phyloP scores from a whole-genome alignment of 2,113 vertebrate genomes.

The Nyctereutes procyonoides region DNA sequence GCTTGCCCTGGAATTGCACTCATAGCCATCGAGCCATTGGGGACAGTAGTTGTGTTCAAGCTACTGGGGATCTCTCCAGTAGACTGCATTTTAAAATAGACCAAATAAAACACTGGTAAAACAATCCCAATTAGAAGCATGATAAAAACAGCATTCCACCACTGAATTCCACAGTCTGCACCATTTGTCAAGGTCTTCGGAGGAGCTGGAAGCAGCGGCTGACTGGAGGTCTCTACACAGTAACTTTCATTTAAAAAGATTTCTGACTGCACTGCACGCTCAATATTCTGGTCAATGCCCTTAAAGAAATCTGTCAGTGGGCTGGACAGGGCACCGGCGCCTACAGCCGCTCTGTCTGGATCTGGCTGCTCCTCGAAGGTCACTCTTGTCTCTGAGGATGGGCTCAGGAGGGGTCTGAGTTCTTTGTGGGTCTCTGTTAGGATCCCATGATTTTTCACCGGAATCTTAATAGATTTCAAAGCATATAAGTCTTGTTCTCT shows the following conservation, averaged over 20 bases:
- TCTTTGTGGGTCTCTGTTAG: constrained; percentile 87
- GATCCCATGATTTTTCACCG: constrained; percentile 91
- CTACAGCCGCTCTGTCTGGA: neutral
- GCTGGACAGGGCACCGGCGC: neutral
- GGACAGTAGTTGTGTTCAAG: constrained; percentile 70
- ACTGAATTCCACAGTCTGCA: constrained; percentile 94
- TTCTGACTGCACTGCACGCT: constrained; percentile 87
- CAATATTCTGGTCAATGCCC: constrained; percentile 91
- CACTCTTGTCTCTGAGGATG: neutral
- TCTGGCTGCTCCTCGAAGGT: neutral
- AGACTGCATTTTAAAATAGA: constrained; percentile 94
- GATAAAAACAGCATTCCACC: constrained; percentile 96
- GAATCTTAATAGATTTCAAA: constrained; percentile 95
- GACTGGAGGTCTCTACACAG: neutral
- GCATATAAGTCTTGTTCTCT: constrained; percentile 96
- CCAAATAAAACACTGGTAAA: constrained; percentile 94
- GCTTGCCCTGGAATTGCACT: neutral
- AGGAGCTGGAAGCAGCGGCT: neutral
- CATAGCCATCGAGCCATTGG: constrained; percentile 58
- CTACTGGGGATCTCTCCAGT: constrained; percentile 54
- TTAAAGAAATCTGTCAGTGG: constrained; percentile 90
- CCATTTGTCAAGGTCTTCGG: constrained; percentile 74
- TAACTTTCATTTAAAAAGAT: constrained; percentile 73
- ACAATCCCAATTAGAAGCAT: constrained; percentile 96
- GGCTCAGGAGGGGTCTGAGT: constrained; percentile 50